Conservation (phyloP, 1,140 invertebrate species). For the Dreissena polymorpha region DNA sequence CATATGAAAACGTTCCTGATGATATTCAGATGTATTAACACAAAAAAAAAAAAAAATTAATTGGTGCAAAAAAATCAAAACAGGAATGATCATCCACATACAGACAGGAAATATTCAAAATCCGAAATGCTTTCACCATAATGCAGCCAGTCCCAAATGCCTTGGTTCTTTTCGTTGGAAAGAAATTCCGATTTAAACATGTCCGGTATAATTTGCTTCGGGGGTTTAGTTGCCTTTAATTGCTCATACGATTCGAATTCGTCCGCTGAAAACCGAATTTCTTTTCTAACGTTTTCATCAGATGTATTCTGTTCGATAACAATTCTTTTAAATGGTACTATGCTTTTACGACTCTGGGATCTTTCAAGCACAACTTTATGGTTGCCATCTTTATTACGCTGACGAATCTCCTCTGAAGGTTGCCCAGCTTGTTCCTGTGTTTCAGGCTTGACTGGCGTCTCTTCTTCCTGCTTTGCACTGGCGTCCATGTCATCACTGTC, state of each 20-base stretch:
- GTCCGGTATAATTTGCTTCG: constrained; percentile 66
- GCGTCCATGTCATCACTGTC: too few species aligned
- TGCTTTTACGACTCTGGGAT: too few species aligned
- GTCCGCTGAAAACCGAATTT: constrained; percentile 49
- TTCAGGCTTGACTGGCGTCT: too few species aligned
- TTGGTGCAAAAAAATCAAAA: too few species aligned
- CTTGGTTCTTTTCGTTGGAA: constrained; percentile 62
- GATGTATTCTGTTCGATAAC: neutral
- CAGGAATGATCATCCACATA: constrained; percentile 64
- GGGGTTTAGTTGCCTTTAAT: constrained; percentile 63
- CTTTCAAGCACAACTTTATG: too few species aligned
- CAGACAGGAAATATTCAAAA: constrained; percentile 74
- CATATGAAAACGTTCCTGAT: too few species aligned
- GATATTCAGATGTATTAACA: too few species aligned
- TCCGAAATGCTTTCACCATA: constrained; percentile 68
- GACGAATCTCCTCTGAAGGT: too few species aligned
- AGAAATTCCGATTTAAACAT: constrained; percentile 63
- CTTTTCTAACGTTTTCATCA: neutral
- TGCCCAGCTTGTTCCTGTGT: too few species aligned
- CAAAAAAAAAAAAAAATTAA: too few species aligned
- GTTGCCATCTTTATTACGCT: neutral
- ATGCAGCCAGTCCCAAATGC: constrained; percentile 76
- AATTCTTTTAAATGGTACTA: too few species aligned
- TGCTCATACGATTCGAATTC: constrained; percentile 67
- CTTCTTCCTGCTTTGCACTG: too few species aligned